A percentile compares a stretch with the other conserved stretches of the same genome.
phyloP scores from a whole-genome alignment of 2,797 vertebrate genomes.

The Gadopsis marmoratus region DNA sequence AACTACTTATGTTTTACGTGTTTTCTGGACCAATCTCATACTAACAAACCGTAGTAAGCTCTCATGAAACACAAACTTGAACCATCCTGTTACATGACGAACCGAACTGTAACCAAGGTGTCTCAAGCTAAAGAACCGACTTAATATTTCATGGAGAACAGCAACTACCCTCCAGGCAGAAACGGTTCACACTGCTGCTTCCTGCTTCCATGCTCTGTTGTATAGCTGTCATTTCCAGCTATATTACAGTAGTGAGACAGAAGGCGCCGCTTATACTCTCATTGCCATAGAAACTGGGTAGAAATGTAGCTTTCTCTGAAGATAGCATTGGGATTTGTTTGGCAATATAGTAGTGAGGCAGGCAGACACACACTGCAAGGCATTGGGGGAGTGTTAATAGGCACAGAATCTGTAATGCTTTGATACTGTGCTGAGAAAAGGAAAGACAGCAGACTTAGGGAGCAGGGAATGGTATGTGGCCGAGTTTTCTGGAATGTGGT shows the following conservation, averaged over 20 bases:
- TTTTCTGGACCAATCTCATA: not conserved
- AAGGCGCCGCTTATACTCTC: not conserved
- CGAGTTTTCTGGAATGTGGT: not conserved
- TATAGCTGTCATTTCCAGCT: not conserved
- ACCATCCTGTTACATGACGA: not conserved
- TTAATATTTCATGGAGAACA: constrained; percentile 59
- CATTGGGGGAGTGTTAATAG: constrained; percentile 47
- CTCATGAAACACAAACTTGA: not conserved
- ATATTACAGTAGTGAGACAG: constrained; percentile 11
- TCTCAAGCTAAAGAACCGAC: constrained; percentile 22
- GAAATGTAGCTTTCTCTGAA: constrained; percentile 34
- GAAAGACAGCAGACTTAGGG: not conserved
- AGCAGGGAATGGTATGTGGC: not conserved
- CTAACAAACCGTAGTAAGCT: not conserved
- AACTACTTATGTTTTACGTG: not conserved
- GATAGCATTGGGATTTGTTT: constrained; percentile 54
- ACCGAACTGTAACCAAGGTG: not conserved
- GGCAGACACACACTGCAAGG: constrained; percentile 23
- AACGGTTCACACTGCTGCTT: constrained; percentile 10
- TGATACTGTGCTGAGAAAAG: constrained; percentile 38
- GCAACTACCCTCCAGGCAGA: constrained; percentile 43
- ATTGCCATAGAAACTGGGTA: constrained; percentile 68
- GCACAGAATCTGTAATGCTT: constrained; percentile 32
- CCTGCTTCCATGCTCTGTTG: constrained; percentile 8
- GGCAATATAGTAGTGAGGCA: constrained; percentile 38